Evolutionary conservation across 2,113 vertebrate genomes (phyloP).

Genomic region (Mobula hypostoma): DNA sequence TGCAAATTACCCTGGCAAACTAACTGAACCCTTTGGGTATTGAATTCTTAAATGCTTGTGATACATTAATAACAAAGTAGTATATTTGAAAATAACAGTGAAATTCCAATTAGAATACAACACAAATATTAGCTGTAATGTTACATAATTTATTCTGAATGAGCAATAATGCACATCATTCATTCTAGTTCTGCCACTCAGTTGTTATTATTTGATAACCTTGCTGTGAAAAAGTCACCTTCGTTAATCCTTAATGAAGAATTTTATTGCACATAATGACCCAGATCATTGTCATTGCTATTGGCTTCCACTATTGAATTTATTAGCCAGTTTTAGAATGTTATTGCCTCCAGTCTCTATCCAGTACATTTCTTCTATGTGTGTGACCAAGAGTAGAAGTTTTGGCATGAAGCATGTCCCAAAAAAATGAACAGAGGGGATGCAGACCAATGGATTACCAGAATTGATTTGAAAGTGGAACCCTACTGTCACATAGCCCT

Average conservation of each 20-base stretch:
- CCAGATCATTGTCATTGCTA: not conserved
- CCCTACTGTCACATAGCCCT: not conserved
- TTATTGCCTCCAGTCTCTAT: not conserved
- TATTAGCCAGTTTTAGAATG: not conserved
- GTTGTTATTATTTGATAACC: not conserved
- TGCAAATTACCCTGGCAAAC: constrained; percentile 20
- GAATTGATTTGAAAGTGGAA: not conserved
- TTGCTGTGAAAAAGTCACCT: not conserved
- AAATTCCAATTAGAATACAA: not conserved
- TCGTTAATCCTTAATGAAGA: not conserved
- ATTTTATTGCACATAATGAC: not conserved
- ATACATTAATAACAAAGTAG: not conserved
- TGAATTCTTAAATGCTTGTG: constrained; percentile 13
- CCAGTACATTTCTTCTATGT: not conserved
- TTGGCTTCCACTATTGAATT: not conserved
- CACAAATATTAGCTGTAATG: not conserved
- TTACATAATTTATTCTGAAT: not conserved
- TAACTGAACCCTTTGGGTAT: constrained; percentile 20
- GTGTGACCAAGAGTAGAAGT: not conserved
- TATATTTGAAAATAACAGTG: not conserved
- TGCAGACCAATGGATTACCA: not conserved
- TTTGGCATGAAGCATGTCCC: not conserved
- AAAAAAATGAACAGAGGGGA: not conserved
- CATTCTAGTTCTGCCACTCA: not conserved
- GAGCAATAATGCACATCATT: not conserved